phyloP scores from a whole-genome alignment of 2,797 vertebrate species.

The Pristis pectinata region DNA sequence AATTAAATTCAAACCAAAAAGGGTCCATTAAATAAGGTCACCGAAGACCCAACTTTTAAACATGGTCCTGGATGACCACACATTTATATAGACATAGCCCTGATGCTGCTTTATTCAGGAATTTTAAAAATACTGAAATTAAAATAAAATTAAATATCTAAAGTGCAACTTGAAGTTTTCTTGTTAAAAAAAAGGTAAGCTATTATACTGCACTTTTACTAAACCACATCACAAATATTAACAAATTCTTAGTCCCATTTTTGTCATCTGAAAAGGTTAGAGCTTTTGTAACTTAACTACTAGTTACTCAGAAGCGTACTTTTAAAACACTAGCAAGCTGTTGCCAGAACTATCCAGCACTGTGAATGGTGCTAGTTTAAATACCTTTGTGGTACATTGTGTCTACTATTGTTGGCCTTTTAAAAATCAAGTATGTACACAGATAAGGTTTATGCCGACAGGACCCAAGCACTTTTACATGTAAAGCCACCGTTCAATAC shows the following conservation, averaged over 20 bases:
- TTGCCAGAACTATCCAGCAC: background rate
- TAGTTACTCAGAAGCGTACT: background rate
- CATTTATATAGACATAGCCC: background rate
- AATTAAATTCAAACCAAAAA: background rate
- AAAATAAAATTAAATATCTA: background rate
- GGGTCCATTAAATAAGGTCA: background rate
- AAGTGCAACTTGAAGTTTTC: background rate
- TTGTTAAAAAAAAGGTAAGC: background rate
- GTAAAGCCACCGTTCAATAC: background rate
- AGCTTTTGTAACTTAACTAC: background rate
- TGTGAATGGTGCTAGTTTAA: background rate
- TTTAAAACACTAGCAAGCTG: background rate
- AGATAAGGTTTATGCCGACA: background rate
- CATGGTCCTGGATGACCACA: background rate
- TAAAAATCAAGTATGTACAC: background rate
- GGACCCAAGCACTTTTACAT: background rate
- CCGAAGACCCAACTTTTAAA: background rate
- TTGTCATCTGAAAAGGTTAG: background rate
- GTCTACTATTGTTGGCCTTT: constrained; percentile 20
- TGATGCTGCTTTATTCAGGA: background rate
- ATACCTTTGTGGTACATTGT: background rate
- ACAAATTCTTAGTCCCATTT: background rate
- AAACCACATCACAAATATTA: background rate
- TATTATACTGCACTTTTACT: constrained; percentile 1
- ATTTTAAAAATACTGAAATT: background rate